A percentile compares a stretch with the other conserved stretches of the same genome.
Conservation (phyloP, 2,888 invertebrate genomes). For the Oxytorus armatus region DNA sequence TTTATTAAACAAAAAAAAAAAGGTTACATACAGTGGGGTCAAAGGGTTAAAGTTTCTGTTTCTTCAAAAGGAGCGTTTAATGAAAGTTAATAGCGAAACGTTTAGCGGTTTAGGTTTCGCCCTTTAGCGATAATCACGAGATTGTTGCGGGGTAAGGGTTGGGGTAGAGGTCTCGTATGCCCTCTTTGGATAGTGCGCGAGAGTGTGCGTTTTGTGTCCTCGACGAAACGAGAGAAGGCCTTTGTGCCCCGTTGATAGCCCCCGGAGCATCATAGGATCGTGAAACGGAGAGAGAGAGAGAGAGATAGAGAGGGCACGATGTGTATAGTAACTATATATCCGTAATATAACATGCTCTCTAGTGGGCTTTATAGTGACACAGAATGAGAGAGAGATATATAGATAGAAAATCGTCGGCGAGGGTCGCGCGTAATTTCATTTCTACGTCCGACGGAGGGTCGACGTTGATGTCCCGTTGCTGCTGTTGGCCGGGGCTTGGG, state of each 20-base stretch:
- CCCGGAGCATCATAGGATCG: conserved; percentile 53
- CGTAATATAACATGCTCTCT: conserved; percentile 24
- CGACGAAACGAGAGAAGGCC: conserved; percentile 70
- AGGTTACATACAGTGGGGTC: conserved; percentile 13
- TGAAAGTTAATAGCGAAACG: conserved; percentile 83
- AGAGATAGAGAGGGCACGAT: conserved; percentile 7
- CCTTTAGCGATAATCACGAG: conserved; percentile 77
- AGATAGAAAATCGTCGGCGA: conserved; percentile 67
- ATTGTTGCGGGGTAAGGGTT: conserved; percentile 78
- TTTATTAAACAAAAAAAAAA: neutral
- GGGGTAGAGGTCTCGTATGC: conserved; percentile 39
- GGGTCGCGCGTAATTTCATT: conserved; percentile 85
- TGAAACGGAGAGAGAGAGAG: neutral
- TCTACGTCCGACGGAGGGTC: conserved; percentile 84
- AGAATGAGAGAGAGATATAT: conserved; percentile 3
- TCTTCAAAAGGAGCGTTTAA: conserved; percentile 81
- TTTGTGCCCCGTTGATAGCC: conserved; percentile 68
- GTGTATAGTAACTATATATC: conserved; percentile 23
- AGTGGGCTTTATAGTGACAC: conserved; percentile 29
- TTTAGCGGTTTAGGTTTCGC: conserved; percentile 82
- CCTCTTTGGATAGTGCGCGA: conserved; percentile 31
- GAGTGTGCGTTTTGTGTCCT: conserved; percentile 64
- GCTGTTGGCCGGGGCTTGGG: conserved; percentile 68
- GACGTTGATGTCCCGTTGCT: conserved; percentile 68
- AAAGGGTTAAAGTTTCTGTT: conserved; percentile 70